Conservation (phyloP, 2,113 vertebrate genomes). For the Recurvirostra avosetta region DNA sequence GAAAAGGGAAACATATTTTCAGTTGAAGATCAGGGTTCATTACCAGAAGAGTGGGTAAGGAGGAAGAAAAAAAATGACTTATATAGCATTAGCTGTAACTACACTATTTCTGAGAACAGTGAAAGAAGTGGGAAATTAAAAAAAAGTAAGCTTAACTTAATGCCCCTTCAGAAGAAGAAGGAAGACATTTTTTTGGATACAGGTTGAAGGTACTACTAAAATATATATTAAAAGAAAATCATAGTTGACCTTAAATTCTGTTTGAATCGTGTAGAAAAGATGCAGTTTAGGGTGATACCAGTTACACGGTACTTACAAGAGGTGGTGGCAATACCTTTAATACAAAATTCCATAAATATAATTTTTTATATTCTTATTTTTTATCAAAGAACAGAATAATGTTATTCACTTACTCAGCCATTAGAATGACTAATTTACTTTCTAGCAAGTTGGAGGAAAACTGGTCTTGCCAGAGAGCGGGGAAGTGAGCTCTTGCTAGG, state of each 20-base stretch:
- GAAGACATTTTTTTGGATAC: background rate
- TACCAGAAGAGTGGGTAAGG: background rate
- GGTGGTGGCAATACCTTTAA: background rate
- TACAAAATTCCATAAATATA: background rate
- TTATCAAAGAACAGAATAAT: background rate
- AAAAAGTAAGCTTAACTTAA: background rate
- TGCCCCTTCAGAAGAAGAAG: background rate
- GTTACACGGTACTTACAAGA: background rate
- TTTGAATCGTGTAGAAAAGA: background rate
- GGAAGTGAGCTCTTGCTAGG: background rate
- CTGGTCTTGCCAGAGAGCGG: background rate
- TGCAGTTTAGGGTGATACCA: background rate
- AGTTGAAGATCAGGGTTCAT: background rate
- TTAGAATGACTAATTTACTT: background rate
- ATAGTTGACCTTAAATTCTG: background rate
- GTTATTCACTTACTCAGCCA: background rate
- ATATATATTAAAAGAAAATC: background rate
- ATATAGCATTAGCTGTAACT: background rate
- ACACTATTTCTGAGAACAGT: background rate
- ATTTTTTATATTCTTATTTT: background rate
- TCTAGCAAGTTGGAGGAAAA: background rate
- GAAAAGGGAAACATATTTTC: background rate
- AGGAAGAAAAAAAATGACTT: background rate
- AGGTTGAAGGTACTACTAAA: background rate
- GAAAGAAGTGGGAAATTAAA: background rate